phyloP scores from a whole-genome alignment of 2,797 vertebrate species.

The Spheniscus humboldti region DNA sequence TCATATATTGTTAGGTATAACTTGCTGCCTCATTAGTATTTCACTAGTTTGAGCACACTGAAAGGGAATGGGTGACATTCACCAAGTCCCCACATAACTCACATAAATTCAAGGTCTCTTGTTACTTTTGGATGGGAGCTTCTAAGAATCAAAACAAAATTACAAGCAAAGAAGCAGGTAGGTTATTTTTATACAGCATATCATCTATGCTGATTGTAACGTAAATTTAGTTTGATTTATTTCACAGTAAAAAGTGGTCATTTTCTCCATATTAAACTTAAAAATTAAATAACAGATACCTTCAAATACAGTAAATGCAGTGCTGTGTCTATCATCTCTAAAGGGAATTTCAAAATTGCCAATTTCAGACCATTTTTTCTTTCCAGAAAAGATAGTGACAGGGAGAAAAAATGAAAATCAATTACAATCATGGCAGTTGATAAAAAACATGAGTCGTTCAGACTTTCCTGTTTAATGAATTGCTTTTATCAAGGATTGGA shows the following conservation, averaged over 20 bases:
- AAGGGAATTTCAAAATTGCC: not conserved
- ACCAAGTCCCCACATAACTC: not conserved
- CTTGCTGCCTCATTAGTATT: constrained; percentile 44
- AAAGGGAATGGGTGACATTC: constrained; percentile 10
- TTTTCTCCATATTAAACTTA: not conserved
- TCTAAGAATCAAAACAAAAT: not conserved
- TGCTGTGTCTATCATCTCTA: not conserved
- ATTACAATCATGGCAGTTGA: not conserved
- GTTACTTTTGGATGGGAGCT: not conserved
- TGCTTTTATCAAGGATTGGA: not conserved
- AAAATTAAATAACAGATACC: not conserved
- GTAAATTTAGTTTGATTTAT: not conserved
- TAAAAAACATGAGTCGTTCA: not conserved
- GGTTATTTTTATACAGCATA: not conserved
- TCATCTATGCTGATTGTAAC: not conserved
- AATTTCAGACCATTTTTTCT: not conserved
- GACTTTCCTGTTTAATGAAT: not conserved
- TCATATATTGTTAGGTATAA: not conserved
- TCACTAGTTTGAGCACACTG: not conserved
- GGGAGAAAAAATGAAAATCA: not conserved
- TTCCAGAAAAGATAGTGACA: not conserved
- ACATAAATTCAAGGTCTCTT: not conserved
- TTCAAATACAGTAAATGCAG: not conserved
- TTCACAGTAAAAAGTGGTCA: not conserved
- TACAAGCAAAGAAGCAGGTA: not conserved